A percentile compares a stretch with the other conserved stretches of the same genome.
phyloP scores from a whole-genome alignment of 1,140 invertebrate species.

The Acyrthosiphon pisum region DNA sequence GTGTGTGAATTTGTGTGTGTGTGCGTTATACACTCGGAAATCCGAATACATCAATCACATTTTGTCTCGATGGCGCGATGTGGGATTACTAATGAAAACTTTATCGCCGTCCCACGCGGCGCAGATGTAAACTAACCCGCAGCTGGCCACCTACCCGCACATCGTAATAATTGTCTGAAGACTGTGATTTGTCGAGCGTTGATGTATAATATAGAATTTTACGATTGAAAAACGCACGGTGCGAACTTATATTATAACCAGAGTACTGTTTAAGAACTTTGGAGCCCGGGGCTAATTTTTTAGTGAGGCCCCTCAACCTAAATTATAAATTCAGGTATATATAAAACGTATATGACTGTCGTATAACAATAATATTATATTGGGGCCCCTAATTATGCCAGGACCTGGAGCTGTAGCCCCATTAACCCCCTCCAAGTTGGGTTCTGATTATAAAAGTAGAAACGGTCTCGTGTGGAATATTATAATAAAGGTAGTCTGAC shows the following conservation, averaged over 20 bases:
- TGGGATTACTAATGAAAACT: slow-evolving; percentile 35
- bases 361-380: too few species aligned
- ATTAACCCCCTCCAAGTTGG: too few species aligned
- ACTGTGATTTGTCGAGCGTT: neutral
- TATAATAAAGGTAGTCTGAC: neutral
- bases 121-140: neutral
- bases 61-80: neutral
- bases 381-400: too few species aligned
- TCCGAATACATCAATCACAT: slow-evolving; percentile 48
- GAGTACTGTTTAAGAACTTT: too few species aligned
- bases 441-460: neutral
- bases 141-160: neutral
- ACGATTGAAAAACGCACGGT: neutral
- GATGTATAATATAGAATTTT: neutral
- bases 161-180: neutral
- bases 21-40: neutral
- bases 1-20: neutral
- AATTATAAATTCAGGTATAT: too few species aligned
- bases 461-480: neutral
- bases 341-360: too few species aligned
- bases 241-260: neutral
- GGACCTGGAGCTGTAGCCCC: too few species aligned
- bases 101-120: neutral
- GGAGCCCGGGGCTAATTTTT: too few species aligned
- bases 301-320: too few species aligned